A percentile compares a stretch with the other conserved stretches of the same genome.
These are phyloP conservation scores for Onchidella celtica DNA, from an alignment of 2,888 invertebrate genomes.

Conservation along the genomic window DNA sequence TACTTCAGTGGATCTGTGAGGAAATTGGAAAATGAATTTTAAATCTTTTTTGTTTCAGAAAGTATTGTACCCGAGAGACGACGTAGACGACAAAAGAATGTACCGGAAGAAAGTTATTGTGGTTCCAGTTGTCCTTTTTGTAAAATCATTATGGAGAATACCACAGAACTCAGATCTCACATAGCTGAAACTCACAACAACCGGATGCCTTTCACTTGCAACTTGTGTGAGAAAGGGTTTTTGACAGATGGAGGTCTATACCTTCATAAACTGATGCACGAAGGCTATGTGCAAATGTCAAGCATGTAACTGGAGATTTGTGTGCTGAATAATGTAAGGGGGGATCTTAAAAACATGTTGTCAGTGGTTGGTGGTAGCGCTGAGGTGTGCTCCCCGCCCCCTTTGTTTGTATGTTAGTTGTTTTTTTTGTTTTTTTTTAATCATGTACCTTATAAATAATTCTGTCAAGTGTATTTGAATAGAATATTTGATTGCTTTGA, in stretches of 20 bases:
- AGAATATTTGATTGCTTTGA: too few species aligned
- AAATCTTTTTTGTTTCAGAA: constrained; percentile 37
- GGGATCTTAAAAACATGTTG: too few species aligned
- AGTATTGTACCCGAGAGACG: neutral
- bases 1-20: too few species aligned
- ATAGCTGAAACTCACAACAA: constrained; percentile 11
- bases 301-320: constrained; percentile 42
- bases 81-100: neutral
- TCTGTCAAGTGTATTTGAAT: too few species aligned
- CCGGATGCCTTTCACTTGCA: constrained; percentile 23
- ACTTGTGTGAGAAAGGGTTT: constrained; percentile 44
- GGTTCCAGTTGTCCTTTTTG: constrained; percentile 29
- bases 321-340: too few species aligned
- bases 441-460: too few species aligned
- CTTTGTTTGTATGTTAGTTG: too few species aligned
- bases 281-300: constrained; percentile 30
- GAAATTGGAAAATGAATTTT: constrained; percentile 28
- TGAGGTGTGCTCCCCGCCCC: too few species aligned
- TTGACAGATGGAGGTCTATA: constrained; percentile 27
- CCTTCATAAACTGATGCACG: constrained; percentile 39
- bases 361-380: too few species aligned
- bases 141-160: neutral
- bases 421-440: too few species aligned
- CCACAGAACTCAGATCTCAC: constrained; percentile 18
- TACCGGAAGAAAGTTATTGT: too few species aligned